These are phyloP conservation scores for Hirtodrosophila duncani DNA, from an alignment of 2,888 invertebrate species.

Conservation along the genomic window DNA sequence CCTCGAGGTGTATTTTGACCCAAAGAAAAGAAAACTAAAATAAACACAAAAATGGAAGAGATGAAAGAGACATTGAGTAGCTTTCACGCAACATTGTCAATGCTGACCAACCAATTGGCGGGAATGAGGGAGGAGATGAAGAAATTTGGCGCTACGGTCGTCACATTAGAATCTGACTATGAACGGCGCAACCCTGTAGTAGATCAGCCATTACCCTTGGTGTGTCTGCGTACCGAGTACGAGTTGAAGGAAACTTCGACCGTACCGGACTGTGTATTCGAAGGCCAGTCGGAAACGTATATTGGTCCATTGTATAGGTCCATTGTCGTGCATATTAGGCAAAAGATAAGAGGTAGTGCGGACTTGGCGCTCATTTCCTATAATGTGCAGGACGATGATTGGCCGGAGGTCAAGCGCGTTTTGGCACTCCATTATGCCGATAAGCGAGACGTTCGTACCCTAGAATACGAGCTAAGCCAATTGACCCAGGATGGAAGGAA, in stretches of 20 bases:
- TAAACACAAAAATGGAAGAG: too few relatives aligned
- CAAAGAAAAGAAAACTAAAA: too few relatives aligned
- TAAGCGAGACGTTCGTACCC: constrained; percentile 8
- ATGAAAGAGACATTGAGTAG: too few relatives aligned
- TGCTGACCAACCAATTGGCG: too few relatives aligned
- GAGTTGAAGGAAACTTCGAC: background rate
- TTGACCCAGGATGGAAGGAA: background rate
- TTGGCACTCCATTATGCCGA: constrained; percentile 7
- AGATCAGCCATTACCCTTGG: background rate
- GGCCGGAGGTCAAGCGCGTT: constrained; percentile 4
- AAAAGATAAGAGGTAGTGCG: constrained; percentile 6
- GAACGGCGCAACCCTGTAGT: background rate
- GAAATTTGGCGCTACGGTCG: too few relatives aligned
- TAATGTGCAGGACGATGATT: constrained; percentile 7
- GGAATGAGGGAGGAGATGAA: too few relatives aligned
- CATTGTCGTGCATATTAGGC: constrained; percentile 7
- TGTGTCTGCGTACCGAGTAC: background rate
- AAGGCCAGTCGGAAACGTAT: background rate
- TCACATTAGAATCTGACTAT: background rate
- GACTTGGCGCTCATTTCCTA: constrained; percentile 2
- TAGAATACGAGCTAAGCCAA: constrained; percentile 6
- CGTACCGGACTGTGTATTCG: constrained; percentile 9
- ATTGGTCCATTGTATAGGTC: constrained; percentile 6
- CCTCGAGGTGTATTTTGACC: too few relatives aligned
- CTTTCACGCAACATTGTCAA: too few relatives aligned